phyloP scores from a whole-genome alignment of 2,113 vertebrate species.

The Willisornis vidua region DNA sequence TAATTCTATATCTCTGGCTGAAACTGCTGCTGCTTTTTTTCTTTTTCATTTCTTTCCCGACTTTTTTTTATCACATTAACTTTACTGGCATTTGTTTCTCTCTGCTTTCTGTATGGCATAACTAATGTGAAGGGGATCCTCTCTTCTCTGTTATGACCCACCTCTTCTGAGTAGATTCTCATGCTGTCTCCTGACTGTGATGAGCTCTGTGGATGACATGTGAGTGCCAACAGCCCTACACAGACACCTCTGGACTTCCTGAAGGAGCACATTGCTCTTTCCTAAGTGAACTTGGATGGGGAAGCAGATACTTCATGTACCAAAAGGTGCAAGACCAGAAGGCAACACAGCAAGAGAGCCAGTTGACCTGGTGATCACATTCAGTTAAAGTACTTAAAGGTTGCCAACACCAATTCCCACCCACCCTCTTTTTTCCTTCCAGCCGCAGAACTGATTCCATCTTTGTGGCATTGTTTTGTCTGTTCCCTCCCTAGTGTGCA shows the following conservation, averaged over 20 bases:
- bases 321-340: slow-evolving; percentile 39
- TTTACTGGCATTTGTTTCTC: slow-evolving; percentile 72
- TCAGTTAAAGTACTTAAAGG: not conserved
- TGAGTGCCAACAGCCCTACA: slow-evolving; percentile 51
- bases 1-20: slow-evolving; percentile 69
- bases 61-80: slow-evolving; percentile 43
- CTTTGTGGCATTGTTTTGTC: slow-evolving; percentile 26
- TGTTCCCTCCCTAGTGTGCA: slow-evolving; percentile 38
- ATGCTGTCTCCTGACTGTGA: slow-evolving; percentile 29
- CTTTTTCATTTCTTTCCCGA: not conserved
- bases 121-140: slow-evolving; percentile 66
- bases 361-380: not conserved
- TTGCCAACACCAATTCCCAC: slow-evolving; percentile 26
- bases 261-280: slow-evolving; percentile 27
- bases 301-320: slow-evolving; percentile 12
- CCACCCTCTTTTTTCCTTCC: slow-evolving; percentile 15
- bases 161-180: slow-evolving; percentile 17
- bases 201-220: slow-evolving; percentile 37
- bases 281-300: not conserved
- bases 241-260: slow-evolving; percentile 26
- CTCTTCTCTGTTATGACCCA: slow-evolving; percentile 35
- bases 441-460: not conserved
- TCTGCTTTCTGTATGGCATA: slow-evolving; percentile 72
- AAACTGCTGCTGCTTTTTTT: slow-evolving; percentile 56
- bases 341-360: not conserved